A percentile compares a stretch with the other conserved stretches of the same genome.
Evolutionary conservation across 2,113 vertebrate genomes (phyloP).

Genomic region (Pteruthius melanotis): DNA sequence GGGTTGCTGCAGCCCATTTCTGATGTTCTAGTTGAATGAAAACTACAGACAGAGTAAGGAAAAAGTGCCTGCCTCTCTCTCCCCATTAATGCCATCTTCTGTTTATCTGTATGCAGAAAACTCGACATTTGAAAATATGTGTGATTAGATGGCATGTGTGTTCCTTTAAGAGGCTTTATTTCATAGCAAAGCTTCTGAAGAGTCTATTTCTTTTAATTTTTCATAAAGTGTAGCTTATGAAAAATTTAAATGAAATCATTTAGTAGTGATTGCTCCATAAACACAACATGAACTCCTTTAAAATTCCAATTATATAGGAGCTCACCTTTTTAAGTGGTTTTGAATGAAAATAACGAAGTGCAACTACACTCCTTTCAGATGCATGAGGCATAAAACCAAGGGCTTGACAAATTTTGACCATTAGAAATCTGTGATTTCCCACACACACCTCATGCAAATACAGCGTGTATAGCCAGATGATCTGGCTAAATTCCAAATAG

Average conservation of each 20-base stretch:
- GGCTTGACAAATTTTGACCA: neutral
- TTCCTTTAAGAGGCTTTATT: slow-evolving; percentile 48
- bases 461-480: neutral
- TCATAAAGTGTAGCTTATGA: slow-evolving; percentile 66
- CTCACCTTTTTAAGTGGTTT: slow-evolving; percentile 52
- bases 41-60: neutral
- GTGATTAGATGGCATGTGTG: neutral
- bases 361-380: neutral
- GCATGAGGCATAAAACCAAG: neutral
- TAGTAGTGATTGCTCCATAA: slow-evolving; percentile 66
- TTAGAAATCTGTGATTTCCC: neutral
- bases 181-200: slow-evolving; percentile 41
- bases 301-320: slow-evolving; percentile 64
- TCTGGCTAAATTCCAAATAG: neutral
- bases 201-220: slow-evolving; percentile 69
- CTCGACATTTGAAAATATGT: neutral
- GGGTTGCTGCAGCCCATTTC: neutral
- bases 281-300: slow-evolving; percentile 63
- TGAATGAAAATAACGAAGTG: neutral
- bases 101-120: neutral
- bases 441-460: neutral
- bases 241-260: slow-evolving; percentile 71
- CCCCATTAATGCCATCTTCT: neutral
- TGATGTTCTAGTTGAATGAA: neutral
- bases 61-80: neutral